Evolutionary conservation across 1,140 invertebrate species (phyloP).

Genomic region (Hypothenemus hampei): DNA sequence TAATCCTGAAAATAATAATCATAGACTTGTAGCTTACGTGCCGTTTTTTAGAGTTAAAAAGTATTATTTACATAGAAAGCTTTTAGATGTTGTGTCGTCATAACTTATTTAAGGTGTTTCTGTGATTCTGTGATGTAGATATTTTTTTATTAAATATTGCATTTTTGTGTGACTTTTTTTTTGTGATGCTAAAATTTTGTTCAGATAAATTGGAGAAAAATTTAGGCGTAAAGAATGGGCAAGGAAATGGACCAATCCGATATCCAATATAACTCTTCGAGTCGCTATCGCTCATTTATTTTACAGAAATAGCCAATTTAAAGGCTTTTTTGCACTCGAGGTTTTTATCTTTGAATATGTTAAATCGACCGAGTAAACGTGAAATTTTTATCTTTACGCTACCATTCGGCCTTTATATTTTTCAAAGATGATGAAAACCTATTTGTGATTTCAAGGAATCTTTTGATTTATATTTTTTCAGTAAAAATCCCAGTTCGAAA

Average conservation of each 20-base stretch:
- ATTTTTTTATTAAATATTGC: too few relatives aligned
- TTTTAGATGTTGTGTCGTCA: too few relatives aligned
- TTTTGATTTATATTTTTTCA: too few relatives aligned
- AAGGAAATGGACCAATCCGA: constrained; percentile 21
- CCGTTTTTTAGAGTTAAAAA: constrained; percentile 25
- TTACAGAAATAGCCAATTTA: constrained; percentile 27
- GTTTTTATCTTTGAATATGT: constrained; percentile 21
- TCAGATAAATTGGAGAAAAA: too few relatives aligned
- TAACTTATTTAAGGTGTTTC: too few relatives aligned
- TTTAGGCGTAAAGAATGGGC: too few relatives aligned
- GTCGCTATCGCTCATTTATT: constrained; percentile 24
- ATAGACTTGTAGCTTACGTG: constrained; percentile 17
- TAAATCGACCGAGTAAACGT: constrained; percentile 16
- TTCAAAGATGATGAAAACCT: not conserved
- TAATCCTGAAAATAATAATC: constrained; percentile 17
- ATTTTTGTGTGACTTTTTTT: too few relatives aligned
- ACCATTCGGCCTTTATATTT: not conserved
- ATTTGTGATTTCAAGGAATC: too few relatives aligned
- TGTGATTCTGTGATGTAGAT: too few relatives aligned
- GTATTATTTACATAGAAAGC: constrained; percentile 14
- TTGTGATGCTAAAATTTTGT: too few relatives aligned
- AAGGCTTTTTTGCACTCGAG: constrained; percentile 17
- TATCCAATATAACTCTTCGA: constrained; percentile 22
- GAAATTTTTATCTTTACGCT: constrained; percentile 3
- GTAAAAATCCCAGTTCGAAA: too few relatives aligned